Evolutionary conservation across 2,888 invertebrate genomes (phyloP), one percentile per base, ranked within the genome.

Genomic region (Sepiola atlantica): DNA sequence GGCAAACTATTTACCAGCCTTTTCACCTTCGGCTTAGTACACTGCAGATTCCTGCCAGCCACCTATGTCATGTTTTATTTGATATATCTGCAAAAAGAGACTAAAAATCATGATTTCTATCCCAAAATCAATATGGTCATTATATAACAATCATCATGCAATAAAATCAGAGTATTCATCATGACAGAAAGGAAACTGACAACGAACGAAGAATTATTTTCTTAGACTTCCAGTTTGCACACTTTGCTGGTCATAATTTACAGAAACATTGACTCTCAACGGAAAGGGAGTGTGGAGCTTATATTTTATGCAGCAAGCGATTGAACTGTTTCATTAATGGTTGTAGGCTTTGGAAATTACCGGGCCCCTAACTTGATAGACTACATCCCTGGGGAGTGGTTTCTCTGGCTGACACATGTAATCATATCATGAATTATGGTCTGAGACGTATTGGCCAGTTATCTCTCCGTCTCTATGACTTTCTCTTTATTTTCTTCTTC

Each of bases 261-360:
- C n/a, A 77, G 77, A 77, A 77, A 77, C 77, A 77, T 77, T n/a
- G n/a, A 77, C 77, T 32, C n/a, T 77, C 45, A 77, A 16, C n/a
- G 77, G 14, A 32, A 77, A 77, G n/a, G n/a, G 77, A n/a, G 77
- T 77, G n/a, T 77, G n/a, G 77, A n/a, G 77, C 77, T 77, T 77
- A 77, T 77, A 77, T 77, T 77, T 77, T 77, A 77, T 77, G 77
- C n/a, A 77, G 77, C 77, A 77, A 77, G n/a, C 77, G 32, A n/a
- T 77, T n/a, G 77, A 77, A 77, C 77, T 77, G n/a, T 77, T 32
- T 32, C 77, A 32, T 14, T 77, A n/a, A 77, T 77, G 77, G n/a
- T 77, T 77, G n/a, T n/a, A 77, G 77, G 77, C 77, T 77, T 77
- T 77, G 77, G 77, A 77, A 77, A 77, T 77, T 77, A 77, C 16